Percentiles rank a stretch among this genome's conserved stretches.
Evolutionary conservation across 2,797 vertebrate species (phyloP).

Genomic region (Enteromius mattozi): DNA sequence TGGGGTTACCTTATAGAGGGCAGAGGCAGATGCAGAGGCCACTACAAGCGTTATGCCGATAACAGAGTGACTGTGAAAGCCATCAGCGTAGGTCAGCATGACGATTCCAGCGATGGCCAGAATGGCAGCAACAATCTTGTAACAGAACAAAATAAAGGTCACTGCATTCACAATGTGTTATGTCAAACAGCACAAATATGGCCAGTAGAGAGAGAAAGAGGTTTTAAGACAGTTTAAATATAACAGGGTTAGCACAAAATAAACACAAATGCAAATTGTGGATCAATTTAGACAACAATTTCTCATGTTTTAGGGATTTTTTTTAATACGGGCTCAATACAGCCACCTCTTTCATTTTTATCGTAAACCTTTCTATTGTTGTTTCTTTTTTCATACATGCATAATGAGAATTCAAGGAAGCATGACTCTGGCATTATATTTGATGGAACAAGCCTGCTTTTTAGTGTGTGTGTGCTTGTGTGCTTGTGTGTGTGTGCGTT

Average conservation of each 20-base stretch:
- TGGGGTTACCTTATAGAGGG: slow-evolving; percentile 91
- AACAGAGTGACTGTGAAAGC: slow-evolving; percentile 96
- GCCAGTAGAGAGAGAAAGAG: background rate
- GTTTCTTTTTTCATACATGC: background rate
- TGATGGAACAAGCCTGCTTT: background rate
- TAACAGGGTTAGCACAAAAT: background rate
- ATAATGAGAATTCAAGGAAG: background rate
- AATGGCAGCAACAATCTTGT: slow-evolving; percentile 96
- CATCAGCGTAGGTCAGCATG: slow-evolving; percentile 98
- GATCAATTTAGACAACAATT: background rate
- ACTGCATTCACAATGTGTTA: background rate
- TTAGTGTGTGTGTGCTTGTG: background rate
- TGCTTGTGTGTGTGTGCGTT: background rate
- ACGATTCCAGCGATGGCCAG: slow-evolving; percentile 97
- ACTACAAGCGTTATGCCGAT: slow-evolving; percentile 95
- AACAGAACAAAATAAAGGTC: slow-evolving; percentile 46
- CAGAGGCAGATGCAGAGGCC: slow-evolving; percentile 93
- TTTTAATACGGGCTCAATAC: background rate
- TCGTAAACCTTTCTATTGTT: background rate
- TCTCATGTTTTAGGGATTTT: background rate
- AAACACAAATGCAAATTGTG: background rate
- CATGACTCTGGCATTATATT: background rate
- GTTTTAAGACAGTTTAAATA: background rate
- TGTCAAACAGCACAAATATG: background rate
- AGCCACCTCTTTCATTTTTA: background rate